Percentiles rank a stretch among this genome's conserved stretches.
These are phyloP conservation scores for Drosophila auraria DNA, from an alignment of 1,140 invertebrate species.

Conservation along the genomic window DNA sequence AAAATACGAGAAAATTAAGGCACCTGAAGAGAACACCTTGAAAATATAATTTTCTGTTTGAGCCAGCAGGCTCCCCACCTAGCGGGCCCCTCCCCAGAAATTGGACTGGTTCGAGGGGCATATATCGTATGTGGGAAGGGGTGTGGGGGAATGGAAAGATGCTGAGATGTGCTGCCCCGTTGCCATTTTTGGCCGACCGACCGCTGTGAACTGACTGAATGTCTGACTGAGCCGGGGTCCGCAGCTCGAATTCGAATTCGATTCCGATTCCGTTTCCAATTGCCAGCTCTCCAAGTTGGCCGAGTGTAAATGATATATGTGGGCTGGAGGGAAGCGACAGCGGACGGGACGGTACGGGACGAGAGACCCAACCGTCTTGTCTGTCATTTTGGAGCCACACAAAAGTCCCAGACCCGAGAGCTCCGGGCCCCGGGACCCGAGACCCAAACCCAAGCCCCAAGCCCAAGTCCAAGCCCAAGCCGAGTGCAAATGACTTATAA, in stretches of 20 bases:
- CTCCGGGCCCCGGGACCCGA: slow-evolving; percentile 24
- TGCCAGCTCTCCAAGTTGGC: slow-evolving; percentile 37
- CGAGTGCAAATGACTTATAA: slow-evolving; percentile 84
- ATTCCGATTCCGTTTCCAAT: slow-evolving; percentile 57
- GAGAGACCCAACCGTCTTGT: slow-evolving; percentile 51
- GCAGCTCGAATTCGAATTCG: slow-evolving; percentile 48
- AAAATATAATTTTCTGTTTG: slow-evolving; percentile 82
- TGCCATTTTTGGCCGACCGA: slow-evolving; percentile 78
- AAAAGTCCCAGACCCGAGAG: slow-evolving; percentile 42
- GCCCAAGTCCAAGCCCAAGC: slow-evolving; percentile 18
- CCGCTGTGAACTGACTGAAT: slow-evolving; percentile 67
- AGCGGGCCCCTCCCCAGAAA: slow-evolving; percentile 17
- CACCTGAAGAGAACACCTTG: slow-evolving; percentile 74
- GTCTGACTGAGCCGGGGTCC: slow-evolving; percentile 46
- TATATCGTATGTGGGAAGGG: neutral
- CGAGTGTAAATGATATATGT: slow-evolving; percentile 82
- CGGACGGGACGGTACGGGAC: slow-evolving; percentile 7
- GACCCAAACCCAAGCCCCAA: neutral
- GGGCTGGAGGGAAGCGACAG: slow-evolving; percentile 31
- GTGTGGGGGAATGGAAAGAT: slow-evolving; percentile 13
- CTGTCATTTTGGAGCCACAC: slow-evolving; percentile 76
- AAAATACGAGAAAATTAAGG: slow-evolving; percentile 50
- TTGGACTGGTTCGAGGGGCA: neutral
- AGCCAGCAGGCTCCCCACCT: slow-evolving; percentile 37
- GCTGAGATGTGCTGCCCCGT: slow-evolving; percentile 38